A percentile compares a stretch with the other conserved stretches of the same genome.
These are phyloP conservation scores for Gastrophysa polygoni DNA, from an alignment of 2,888 invertebrate species.

Conservation along the genomic window DNA sequence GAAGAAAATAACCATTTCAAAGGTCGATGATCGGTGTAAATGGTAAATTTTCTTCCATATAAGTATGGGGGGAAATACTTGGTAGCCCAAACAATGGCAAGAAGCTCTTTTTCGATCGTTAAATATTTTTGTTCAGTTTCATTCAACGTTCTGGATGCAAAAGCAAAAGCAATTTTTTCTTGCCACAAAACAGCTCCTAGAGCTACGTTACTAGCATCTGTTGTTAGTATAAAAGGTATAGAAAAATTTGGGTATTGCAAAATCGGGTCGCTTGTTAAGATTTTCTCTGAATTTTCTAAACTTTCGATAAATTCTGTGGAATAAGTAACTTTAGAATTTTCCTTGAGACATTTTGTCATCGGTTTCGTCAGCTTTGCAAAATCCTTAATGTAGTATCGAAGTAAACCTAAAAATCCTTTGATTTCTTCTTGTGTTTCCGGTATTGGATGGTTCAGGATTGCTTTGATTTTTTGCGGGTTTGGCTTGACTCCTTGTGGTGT, in stretches of 20 bases:
- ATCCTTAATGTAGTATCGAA: not conserved
- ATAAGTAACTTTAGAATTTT: not conserved
- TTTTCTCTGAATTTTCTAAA: too few relatives aligned
- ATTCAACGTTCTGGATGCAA: not conserved
- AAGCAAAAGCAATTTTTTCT: not conserved
- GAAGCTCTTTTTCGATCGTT: not conserved
- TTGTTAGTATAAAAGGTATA: constrained; percentile 15
- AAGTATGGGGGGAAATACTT: too few relatives aligned
- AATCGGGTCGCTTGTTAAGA: too few relatives aligned
- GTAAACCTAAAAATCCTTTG: not conserved
- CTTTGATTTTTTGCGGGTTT: not conserved
- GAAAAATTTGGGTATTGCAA: constrained; percentile 15
- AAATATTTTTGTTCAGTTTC: not conserved
- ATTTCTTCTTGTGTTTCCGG: not conserved
- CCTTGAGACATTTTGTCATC: not conserved
- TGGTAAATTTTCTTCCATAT: too few relatives aligned
- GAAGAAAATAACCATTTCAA: not conserved
- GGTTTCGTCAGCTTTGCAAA: not conserved
- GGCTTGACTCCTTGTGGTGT: constrained; percentile 4
- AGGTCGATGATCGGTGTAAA: too few relatives aligned
- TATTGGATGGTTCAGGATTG: not conserved
- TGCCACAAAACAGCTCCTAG: constrained; percentile 18
- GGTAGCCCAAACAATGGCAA: too few relatives aligned
- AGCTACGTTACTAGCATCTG: constrained; percentile 18
- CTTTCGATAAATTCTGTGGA: too few relatives aligned